phyloP scores from a whole-genome alignment of 2,113 vertebrate genomes.

The Semnopithecus entellus region DNA sequence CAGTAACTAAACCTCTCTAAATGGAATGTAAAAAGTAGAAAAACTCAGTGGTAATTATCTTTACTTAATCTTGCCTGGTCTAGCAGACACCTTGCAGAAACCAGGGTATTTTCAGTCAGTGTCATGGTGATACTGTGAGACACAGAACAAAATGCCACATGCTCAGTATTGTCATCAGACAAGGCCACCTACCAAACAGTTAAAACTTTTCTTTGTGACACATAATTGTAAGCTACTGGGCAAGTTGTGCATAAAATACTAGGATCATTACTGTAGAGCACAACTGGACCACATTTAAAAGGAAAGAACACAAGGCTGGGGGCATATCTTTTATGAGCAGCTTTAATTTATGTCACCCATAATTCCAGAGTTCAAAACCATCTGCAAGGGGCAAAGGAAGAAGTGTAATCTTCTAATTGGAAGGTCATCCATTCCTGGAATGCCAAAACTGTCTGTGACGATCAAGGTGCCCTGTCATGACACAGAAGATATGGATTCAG shows the following conservation, averaged over 20 bases:
- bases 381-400: neutral
- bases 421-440: neutral
- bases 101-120: neutral
- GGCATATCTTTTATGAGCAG: neutral
- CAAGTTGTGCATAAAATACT: neutral
- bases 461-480: neutral
- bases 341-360: neutral
- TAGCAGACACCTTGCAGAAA: neutral
- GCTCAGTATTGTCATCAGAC: neutral
- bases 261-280: neutral
- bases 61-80: neutral
- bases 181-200: neutral
- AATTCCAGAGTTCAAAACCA: slow-evolving; percentile 20
- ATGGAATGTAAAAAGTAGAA: neutral
- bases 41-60: neutral
- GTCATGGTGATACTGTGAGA: neutral
- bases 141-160: neutral
- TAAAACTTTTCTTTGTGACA: slow-evolving; percentile 1
- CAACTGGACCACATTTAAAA: neutral
- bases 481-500: neutral
- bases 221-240: neutral
- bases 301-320: neutral
- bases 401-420: neutral
- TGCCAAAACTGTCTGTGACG: neutral
- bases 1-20: neutral